Base-by-base conservation (phyloP, 2,113 vertebrate genomes). In the Serilophus lunatus region DNA sequence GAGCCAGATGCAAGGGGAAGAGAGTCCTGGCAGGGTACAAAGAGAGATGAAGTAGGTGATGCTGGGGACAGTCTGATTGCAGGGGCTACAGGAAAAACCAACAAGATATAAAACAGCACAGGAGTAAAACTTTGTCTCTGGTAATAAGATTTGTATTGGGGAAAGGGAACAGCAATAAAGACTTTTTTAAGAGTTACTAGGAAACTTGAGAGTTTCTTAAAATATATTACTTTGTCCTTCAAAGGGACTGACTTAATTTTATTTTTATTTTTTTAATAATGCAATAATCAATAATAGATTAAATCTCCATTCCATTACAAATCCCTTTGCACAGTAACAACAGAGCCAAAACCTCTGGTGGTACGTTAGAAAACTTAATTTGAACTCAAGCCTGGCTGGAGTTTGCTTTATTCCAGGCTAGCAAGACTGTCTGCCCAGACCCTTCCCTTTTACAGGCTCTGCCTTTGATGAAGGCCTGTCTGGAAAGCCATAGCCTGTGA, bases 231-330 rank as follows among this genome's bases (percentile, higher is more conserved):
- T 44, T 70, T 1, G 35, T 78, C 72, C 56, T 95, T 93, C 82
- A 90, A 91, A 95, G 74, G 95, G 60, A 35, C 40, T n/a, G 57
- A 49, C 25, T 86, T 91, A 51, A 86, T 74, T 93, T 91, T 92
- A 56, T 85, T 87, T 29, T 87, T 59, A 18, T 59, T 87, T 88
- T 86, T 86, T 88, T 12, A 95, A 96, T 90, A 94, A 90, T 68
- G 75, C 80, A 91, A 81, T 93, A 95, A 88, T 93, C 90, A 86
- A 91, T 94, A 94, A 77, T 53, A 84, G 87, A 92, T 95, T 93
- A 84, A 80, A 86, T 70, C 79, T 85, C 69, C 51, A 40, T 91
- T 93, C 92, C 63, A 36, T 95, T 92, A 86, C 74, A 94, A 92
- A 95, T 94, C 91, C 81, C 88, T 94, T 65, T 90, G 66, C 71